Conservation (phyloP, 2,797 vertebrate genomes). For the Lagocephalus sceleratus region DNA sequence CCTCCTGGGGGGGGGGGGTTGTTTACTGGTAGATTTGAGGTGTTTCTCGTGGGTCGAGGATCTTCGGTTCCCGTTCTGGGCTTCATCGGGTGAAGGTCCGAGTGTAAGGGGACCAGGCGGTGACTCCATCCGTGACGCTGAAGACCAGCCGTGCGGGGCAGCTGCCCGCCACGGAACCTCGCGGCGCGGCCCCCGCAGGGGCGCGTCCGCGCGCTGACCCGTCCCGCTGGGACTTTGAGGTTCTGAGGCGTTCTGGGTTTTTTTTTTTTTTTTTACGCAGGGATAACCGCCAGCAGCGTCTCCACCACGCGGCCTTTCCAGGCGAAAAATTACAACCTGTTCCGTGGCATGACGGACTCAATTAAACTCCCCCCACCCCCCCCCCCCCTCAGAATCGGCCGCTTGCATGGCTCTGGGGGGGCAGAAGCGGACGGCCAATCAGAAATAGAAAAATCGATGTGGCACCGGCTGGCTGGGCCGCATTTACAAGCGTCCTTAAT, state of each 20-base stretch:
- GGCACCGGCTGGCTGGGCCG: conserved; percentile 60
- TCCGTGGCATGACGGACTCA: conserved; percentile 41
- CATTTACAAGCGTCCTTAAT: conserved; percentile 69
- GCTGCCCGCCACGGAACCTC: too few species aligned
- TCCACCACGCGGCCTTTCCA: conserved; percentile 14
- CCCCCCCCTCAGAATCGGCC: background rate
- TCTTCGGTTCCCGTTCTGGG: too few species aligned
- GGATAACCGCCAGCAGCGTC: conserved; percentile 40
- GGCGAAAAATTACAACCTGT: conserved; percentile 39
- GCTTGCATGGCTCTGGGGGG: conserved; percentile 33
- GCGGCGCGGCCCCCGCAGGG: too few species aligned
- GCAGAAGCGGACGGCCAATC: conserved; percentile 58
- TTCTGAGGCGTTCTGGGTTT: conserved; percentile 25
- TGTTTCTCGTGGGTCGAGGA: background rate
- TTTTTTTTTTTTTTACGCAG: too few species aligned
- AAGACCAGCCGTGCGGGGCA: too few species aligned
- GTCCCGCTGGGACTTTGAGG: background rate
- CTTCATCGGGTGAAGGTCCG: too few species aligned
- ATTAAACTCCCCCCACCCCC: conserved; percentile 38
- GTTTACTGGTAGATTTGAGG: too few species aligned
- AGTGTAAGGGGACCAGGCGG: too few species aligned
- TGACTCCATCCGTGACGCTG: too few species aligned
- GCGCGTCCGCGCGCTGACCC: conserved; percentile 2
- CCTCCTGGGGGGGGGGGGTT: too few species aligned
- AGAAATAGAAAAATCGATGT: conserved; percentile 72